Conservation (phyloP, 2,797 vertebrate species). For the Sphenodon punctatus region DNA sequence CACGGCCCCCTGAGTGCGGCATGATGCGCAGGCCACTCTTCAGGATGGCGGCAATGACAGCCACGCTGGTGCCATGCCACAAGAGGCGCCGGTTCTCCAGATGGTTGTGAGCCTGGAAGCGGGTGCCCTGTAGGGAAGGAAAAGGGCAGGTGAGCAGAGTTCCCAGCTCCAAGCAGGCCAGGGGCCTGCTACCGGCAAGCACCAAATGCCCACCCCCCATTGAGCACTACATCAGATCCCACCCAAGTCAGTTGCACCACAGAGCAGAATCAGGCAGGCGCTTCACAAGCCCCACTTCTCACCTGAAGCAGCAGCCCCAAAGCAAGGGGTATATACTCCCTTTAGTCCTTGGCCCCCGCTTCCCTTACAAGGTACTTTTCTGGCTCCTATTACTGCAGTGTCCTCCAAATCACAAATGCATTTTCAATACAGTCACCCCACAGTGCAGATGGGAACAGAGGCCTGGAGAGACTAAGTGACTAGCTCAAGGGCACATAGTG, state of each 20-base stretch:
- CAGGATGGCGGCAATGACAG: conserved; percentile 89
- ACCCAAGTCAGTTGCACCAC: too few species aligned
- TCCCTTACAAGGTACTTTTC: neutral
- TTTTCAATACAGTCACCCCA: neutral
- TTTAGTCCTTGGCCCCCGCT: too few species aligned
- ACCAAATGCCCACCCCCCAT: too few species aligned
- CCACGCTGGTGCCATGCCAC: conserved; percentile 92
- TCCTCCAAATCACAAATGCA: neutral
- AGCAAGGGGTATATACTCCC: neutral
- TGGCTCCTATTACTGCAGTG: neutral
- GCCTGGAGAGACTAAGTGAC: neutral
- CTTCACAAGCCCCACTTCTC: neutral
- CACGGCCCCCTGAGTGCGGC: conserved; percentile 89
- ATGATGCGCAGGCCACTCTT: conserved; percentile 92
- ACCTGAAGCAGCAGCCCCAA: neutral
- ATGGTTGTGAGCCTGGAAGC: conserved; percentile 75
- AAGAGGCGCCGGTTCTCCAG: conserved; percentile 88
- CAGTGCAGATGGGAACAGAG: neutral
- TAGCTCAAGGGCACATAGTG: neutral
- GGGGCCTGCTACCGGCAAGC: accelerated
- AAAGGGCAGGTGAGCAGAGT: neutral
- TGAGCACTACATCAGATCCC: too few species aligned
- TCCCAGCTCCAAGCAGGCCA: neutral
- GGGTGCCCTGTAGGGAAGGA: conserved; percentile 70
- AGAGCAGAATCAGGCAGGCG: too few species aligned